Percentiles rank a stretch among this genome's conserved stretches.
These are phyloP conservation scores for Patagioenas fasciata DNA, from an alignment of 2,113 vertebrate species.

Conservation along the genomic window DNA sequence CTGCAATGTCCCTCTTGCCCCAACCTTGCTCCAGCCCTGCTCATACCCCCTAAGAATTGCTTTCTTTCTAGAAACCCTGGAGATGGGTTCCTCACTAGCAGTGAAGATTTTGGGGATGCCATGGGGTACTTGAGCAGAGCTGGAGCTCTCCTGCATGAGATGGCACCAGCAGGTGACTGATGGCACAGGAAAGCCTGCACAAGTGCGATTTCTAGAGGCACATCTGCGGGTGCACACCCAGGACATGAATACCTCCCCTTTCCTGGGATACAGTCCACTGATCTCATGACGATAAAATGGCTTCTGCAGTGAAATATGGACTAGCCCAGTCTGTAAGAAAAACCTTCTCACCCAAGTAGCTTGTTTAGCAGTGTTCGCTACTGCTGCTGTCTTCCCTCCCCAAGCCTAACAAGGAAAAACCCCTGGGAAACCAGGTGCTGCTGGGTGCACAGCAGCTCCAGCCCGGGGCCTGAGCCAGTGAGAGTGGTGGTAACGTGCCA, in stretches of 20 bases:
- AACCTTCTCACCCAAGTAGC: neutral
- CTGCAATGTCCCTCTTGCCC: neutral
- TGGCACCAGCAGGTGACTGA: neutral
- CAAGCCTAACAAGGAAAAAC: neutral
- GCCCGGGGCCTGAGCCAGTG: fast-evolving
- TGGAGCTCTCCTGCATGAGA: neutral
- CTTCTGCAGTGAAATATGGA: neutral
- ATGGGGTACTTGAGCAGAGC: neutral
- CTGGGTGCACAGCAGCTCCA: neutral
- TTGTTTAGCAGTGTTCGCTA: neutral
- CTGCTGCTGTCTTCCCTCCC: neutral
- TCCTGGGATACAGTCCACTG: fast-evolving
- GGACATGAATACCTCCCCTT: neutral
- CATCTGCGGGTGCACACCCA: fast-evolving
- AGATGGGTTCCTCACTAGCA: neutral
- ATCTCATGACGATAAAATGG: fast-evolving
- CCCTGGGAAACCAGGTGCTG: neutral
- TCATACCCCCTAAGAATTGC: fast-evolving
- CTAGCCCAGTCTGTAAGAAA: neutral
- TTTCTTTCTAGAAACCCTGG: neutral
- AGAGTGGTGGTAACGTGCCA: fast-evolving
- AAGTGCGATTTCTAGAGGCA: neutral
- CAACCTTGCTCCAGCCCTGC: neutral
- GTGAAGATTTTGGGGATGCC: neutral
- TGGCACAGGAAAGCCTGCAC: neutral